phyloP scores from a whole-genome alignment of 2,888 invertebrate species.

The Trachelus tabidus region DNA sequence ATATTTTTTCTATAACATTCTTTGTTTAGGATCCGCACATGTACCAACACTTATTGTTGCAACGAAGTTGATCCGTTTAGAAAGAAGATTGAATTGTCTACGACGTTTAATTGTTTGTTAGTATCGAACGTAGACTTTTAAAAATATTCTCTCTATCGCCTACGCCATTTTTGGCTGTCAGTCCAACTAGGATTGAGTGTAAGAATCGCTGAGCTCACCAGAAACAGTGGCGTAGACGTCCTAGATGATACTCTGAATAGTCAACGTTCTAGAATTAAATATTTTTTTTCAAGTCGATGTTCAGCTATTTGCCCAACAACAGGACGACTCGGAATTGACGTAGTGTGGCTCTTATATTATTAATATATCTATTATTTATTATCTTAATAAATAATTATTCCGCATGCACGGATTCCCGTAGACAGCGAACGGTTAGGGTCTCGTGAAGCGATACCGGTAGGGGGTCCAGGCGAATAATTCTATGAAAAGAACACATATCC shows the following conservation, averaged over 20 bases:
- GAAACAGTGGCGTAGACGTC: neutral
- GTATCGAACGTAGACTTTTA: neutral
- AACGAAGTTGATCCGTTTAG: neutral
- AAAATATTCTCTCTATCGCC: neutral
- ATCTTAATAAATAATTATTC: slow-evolving; percentile 1
- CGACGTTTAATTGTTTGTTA: neutral
- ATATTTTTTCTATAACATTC: too few relatives aligned
- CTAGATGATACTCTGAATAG: neutral
- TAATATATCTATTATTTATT: neutral
- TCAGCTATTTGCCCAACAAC: neutral
- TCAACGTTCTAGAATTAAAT: neutral
- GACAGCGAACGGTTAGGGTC: slow-evolving; percentile 55
- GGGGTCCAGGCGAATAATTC: slow-evolving; percentile 63
- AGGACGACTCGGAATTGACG: neutral
- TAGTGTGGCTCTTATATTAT: neutral
- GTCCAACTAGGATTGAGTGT: too few relatives aligned
- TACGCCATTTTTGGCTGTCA: neutral
- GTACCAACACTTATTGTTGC: neutral
- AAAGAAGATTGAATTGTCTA: neutral
- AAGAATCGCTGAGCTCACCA: neutral
- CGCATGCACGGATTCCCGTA: slow-evolving; percentile 22
- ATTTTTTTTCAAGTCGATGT: neutral
- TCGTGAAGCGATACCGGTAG: slow-evolving; percentile 64
- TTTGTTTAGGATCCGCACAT: neutral
- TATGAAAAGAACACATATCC: slow-evolving; percentile 52